Percentiles rank a stretch among this genome's conserved stretches.
Conservation (phyloP, 2,797 vertebrate species). For the Phataginus tetradactyla region DNA sequence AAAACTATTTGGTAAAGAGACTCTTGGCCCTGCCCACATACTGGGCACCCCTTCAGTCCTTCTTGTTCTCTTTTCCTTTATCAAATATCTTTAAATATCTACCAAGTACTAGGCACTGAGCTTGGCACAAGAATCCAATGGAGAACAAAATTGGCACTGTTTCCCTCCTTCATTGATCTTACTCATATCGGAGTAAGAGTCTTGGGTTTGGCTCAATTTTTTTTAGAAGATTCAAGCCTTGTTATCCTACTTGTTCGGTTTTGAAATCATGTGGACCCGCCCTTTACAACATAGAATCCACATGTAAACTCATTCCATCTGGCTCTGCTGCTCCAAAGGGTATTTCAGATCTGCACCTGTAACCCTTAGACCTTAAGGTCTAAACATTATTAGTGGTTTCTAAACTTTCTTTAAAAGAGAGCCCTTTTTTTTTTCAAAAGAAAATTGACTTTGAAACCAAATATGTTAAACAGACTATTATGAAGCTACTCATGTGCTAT, state of each 20-base stretch:
- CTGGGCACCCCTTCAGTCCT: background rate
- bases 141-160: background rate
- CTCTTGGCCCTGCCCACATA: background rate
- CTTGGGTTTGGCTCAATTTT: background rate
- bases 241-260: background rate
- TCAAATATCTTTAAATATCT: background rate
- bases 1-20: background rate
- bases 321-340: background rate
- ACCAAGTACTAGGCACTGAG: background rate
- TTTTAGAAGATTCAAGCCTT: background rate
- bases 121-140: background rate
- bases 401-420: background rate
- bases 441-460: conserved; percentile 36
- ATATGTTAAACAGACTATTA: background rate
- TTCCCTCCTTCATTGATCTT: background rate
- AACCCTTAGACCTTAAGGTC: background rate
- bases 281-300: background rate
- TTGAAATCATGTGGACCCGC: background rate
- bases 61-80: background rate
- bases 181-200: background rate
- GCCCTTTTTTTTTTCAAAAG: background rate
- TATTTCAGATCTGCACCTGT: background rate
- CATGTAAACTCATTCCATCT: background rate
- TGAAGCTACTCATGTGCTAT: background rate
- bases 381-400: background rate